Percentiles rank a stretch among this genome's conserved stretches.
Evolutionary conservation across 2,888 invertebrate genomes (phyloP).

Genomic region (Caenorhabditis sp.): DNA sequence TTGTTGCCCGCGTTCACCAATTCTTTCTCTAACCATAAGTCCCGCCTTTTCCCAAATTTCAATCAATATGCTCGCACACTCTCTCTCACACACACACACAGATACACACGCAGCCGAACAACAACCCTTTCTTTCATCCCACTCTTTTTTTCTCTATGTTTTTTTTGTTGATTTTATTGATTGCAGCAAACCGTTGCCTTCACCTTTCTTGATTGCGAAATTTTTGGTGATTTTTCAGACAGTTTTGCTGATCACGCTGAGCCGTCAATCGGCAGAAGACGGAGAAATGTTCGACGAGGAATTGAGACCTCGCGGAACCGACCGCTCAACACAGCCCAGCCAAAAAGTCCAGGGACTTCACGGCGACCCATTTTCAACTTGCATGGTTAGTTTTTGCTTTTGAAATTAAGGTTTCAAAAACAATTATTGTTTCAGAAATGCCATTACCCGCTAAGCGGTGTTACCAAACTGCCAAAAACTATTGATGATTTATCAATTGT

Average conservation of each 20-base stretch:
- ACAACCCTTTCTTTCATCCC: neutral
- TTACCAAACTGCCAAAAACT: neutral
- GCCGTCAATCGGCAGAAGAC: no score
- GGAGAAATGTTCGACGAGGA: neutral
- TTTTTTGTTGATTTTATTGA: neutral
- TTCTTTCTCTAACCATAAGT: no score
- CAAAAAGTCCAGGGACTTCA: neutral
- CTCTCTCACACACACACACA: neutral
- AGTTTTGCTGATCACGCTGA: no score
- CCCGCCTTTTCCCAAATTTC: no score
- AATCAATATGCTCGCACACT: neutral
- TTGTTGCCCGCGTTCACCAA: neutral
- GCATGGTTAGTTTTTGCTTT: neutral
- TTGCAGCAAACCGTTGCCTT: neutral
- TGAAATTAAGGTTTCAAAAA: neutral
- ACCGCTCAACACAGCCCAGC: neutral
- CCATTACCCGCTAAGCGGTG: neutral
- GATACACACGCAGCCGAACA: neutral
- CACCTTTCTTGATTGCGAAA: neutral
- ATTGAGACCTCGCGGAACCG: neutral
- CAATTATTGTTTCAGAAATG: neutral
- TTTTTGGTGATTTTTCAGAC: no score
- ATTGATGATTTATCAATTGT: slow-evolving; percentile 2
- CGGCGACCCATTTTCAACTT: neutral
- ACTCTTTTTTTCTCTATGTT: neutral